phyloP scores from a whole-genome alignment of 2,113 vertebrate species.

The Petaurus breviceps region DNA sequence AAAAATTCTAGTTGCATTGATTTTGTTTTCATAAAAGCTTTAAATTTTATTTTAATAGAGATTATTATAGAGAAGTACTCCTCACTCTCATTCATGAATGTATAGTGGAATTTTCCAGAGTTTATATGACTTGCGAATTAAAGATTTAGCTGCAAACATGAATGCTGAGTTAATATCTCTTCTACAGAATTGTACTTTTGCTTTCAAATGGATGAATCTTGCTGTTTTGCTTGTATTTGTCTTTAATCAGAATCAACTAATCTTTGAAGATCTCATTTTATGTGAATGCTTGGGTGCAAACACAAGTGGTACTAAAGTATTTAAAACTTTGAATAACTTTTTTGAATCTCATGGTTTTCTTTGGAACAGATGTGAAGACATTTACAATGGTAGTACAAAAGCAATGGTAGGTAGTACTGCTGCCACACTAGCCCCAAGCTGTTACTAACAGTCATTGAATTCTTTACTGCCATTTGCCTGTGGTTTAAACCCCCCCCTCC shows the following conservation, averaged over 20 bases:
- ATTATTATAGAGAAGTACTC: background rate
- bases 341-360: background rate
- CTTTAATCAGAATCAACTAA: background rate
- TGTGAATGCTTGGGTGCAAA: background rate
- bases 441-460: background rate
- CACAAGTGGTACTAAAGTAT: background rate
- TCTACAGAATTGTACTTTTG: background rate
- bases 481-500: no score
- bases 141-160: background rate
- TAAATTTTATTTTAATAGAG: background rate
- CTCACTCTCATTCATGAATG: background rate
- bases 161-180: background rate
- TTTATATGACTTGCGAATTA: background rate
- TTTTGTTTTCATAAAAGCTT: background rate
- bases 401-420: background rate
- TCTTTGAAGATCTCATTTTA: background rate
- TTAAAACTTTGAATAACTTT: background rate
- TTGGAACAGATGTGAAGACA: background rate
- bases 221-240: background rate
- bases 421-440: background rate
- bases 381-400: background rate
- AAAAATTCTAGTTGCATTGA: background rate
- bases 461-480: no score
- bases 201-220: background rate
- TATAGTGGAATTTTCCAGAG: background rate